Base-by-base conservation (phyloP, 2,113 vertebrate species). In the Chloropsis hardwickii region DNA sequence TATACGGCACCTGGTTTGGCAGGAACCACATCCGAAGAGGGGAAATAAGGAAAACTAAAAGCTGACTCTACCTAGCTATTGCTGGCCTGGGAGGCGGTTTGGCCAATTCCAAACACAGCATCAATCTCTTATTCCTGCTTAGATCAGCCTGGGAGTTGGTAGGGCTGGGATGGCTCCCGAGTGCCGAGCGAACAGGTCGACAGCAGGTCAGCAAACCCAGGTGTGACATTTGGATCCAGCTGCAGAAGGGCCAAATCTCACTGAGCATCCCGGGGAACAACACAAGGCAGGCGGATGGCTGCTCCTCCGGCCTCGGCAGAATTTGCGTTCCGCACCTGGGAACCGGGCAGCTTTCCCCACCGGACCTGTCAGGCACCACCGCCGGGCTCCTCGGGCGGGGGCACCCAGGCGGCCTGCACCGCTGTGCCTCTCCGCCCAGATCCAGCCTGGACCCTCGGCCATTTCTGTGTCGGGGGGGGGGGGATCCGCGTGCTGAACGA, bases 1-100 rank as follows among this genome's bases (percentile, higher is more conserved):
- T 96, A 95, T 50, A 81, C 3, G 86, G 91, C 95, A 97, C 96
- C 96, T 97, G 95, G 93, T 78, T 92, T 94, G 92, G 94, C 90
- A 96, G 93, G 67, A 96, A 79, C 80, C 47, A 92, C 88, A 91
- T 94, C 92, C 60, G 56, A 92, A 89, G 91, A 81, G 84, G 65
- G 61, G 88, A 95, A 95, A 90, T 83, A 65, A 60, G 85, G 90
- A 57, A 92, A 93, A 86, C 56, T 47, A 58, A 80, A 77, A 74
- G 71, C 64, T 81, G 86, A 88, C 14, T 83, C 78, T 90, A 91
- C 94, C 94, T 91, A 87, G 56, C 54, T 72, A 40, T 66, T 66
- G 76, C 57, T 42, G 73, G 33, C 70, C 88, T 48, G 31, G 72
- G 73, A 71, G 21, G 21, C 50, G 37, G 6, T 79, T 79, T 61